Evolutionary conservation across 2,797 vertebrate genomes (phyloP).

Genomic region (Molossus alvarezi): DNA sequence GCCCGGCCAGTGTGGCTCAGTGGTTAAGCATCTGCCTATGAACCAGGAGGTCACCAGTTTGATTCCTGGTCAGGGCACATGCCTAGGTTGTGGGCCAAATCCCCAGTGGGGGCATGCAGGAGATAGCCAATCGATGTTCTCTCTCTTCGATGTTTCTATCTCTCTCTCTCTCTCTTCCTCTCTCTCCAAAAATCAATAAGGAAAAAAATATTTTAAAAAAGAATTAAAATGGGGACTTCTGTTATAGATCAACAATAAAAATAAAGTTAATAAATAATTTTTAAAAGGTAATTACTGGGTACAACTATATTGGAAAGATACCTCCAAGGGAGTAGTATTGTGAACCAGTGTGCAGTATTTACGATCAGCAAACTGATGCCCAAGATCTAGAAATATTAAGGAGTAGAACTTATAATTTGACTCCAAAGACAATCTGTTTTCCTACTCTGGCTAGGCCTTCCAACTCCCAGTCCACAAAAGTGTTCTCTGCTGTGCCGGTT

Average conservation of each 20-base stretch:
- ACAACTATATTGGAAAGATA: slow-evolving; percentile 8
- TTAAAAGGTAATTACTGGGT: background rate
- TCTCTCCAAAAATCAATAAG: too few species aligned
- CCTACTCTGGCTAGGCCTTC: background rate
- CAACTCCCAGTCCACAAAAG: background rate
- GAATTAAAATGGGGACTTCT: background rate
- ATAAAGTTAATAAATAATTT: background rate
- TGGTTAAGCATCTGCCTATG: background rate
- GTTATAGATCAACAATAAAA: background rate
- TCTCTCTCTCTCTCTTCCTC: too few species aligned
- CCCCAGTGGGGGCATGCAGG: too few species aligned
- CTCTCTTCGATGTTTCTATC: too few species aligned
- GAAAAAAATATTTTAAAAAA: slow-evolving; percentile 12
- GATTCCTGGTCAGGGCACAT: too few species aligned
- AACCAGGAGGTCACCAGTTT: too few species aligned
- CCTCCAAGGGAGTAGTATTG: background rate
- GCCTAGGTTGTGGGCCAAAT: too few species aligned
- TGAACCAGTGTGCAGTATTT: background rate
- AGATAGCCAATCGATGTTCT: too few species aligned
- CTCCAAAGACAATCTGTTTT: background rate
- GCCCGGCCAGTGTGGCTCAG: background rate
- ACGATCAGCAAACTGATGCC: background rate
- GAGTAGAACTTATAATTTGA: background rate
- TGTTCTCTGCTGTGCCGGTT: background rate
- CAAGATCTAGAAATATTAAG: background rate